These are phyloP conservation scores for Solea senegalensis DNA, from an alignment of 2,113 vertebrate genomes.

Conservation along the genomic window DNA sequence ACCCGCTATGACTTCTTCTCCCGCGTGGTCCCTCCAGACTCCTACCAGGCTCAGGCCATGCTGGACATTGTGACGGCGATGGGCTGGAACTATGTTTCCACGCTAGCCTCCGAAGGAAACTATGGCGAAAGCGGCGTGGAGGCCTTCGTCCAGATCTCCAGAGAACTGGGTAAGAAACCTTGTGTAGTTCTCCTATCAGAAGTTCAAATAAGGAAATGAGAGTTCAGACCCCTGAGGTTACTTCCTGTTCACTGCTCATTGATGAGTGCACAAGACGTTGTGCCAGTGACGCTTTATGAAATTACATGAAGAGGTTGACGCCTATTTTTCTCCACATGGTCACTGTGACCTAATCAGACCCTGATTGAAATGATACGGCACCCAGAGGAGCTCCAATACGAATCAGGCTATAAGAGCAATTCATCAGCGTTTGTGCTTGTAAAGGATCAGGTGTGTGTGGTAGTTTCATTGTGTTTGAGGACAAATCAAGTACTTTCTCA, in stretches of 20 bases:
- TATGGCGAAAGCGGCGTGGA: slow-evolving; percentile 97
- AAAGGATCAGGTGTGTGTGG: slow-evolving; percentile 28
- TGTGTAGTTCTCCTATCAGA: not conserved
- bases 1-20: slow-evolving; percentile 97
- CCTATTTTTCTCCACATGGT: slow-evolving; percentile 19
- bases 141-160: slow-evolving; percentile 95
- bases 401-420: slow-evolving; percentile 52
- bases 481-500: too few species aligned
- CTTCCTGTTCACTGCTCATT: not conserved
- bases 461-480: not conserved
- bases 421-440: slow-evolving; percentile 38
- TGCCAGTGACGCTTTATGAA: slow-evolving; percentile 52
- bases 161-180: slow-evolving; percentile 78
- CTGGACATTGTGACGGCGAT: slow-evolving; percentile 94
- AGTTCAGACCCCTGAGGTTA: too few species aligned
- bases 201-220: too few species aligned
- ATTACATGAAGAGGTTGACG: slow-evolving; percentile 26
- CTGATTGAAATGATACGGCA: slow-evolving; percentile 60
- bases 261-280: slow-evolving; percentile 13
- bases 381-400: slow-evolving; percentile 36
- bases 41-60: slow-evolving; percentile 98
- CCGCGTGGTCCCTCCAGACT: slow-evolving; percentile 94
- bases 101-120: slow-evolving; percentile 94
- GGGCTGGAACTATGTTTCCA: slow-evolving; percentile 97
- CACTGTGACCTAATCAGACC: slow-evolving; percentile 36